Conservation (phyloP, 2,888 invertebrate genomes). For the Idaea biselata region DNA sequence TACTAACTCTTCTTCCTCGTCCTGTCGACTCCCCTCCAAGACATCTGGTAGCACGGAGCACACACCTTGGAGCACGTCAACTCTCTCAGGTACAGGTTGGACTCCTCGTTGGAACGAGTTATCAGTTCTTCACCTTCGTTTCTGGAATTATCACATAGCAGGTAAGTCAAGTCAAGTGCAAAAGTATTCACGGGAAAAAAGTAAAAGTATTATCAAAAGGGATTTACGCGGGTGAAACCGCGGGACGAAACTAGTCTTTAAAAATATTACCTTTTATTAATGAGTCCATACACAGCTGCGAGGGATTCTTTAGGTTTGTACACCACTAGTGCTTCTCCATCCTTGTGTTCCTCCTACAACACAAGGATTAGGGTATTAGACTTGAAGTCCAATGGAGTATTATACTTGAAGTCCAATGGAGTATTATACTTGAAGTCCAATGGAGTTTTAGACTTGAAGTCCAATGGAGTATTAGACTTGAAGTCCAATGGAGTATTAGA, state of each 20-base stretch:
- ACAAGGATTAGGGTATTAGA: neutral
- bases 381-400: too few relatives aligned
- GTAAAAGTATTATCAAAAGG: too few relatives aligned
- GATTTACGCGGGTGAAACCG: too few relatives aligned
- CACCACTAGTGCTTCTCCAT: slow-evolving; percentile 53
- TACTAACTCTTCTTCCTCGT: slow-evolving; percentile 27
- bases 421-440: too few relatives aligned
- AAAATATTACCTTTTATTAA: slow-evolving; percentile 32
- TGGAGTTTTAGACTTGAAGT: too few relatives aligned
- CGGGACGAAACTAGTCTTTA: too few relatives aligned
- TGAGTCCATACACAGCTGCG: slow-evolving; percentile 55
- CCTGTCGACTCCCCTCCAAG: slow-evolving; percentile 51
- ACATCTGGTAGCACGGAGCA: slow-evolving; percentile 60
- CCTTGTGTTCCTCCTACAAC: slow-evolving; percentile 48
- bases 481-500: too few relatives aligned
- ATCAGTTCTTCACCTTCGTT: slow-evolving; percentile 28
- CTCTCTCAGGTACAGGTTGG: slow-evolving; percentile 46
- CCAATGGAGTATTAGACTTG: too few relatives aligned
- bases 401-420: too few relatives aligned
- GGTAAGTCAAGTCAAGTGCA: too few relatives aligned
- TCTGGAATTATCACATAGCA: slow-evolving; percentile 13
- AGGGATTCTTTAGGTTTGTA: slow-evolving; percentile 54
- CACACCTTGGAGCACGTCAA: slow-evolving; percentile 51
- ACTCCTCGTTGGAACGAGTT: slow-evolving; percentile 29
- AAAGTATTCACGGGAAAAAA: too few relatives aligned